Conservation (phyloP, 2,113 vertebrate species). For the Hystrix brachyura region DNA sequence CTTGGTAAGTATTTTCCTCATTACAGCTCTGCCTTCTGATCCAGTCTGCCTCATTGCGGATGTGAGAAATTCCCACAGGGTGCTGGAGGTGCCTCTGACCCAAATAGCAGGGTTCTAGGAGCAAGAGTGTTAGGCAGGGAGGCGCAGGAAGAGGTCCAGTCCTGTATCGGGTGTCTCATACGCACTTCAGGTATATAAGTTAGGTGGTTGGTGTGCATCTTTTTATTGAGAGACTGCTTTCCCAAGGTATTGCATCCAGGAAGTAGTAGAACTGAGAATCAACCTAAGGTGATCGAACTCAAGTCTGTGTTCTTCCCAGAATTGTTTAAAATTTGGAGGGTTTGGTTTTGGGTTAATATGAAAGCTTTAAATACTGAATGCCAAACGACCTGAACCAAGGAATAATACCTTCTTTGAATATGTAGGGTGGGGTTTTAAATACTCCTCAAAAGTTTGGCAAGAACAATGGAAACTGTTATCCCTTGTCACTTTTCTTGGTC, state of each 20-base stretch:
- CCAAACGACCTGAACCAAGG: not conserved
- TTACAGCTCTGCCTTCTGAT: not conserved
- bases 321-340: not conserved
- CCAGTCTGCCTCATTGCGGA: not conserved
- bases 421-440: not conserved
- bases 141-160: not conserved
- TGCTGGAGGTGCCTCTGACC: not conserved
- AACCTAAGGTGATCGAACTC: not conserved
- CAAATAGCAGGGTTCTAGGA: not conserved
- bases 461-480: not conserved
- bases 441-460: not conserved
- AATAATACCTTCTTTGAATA: not conserved
- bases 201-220: not conserved
- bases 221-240: not conserved
- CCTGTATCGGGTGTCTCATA: not conserved
- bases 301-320: not conserved
- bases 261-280: not conserved
- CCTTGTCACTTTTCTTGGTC: not conserved
- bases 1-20: not conserved
- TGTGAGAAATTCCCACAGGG: not conserved
- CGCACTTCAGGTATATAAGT: not conserved
- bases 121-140: not conserved
- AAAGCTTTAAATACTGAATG: slow-evolving; percentile 42
- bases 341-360: not conserved
- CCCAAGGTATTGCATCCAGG: not conserved